phyloP scores from a whole-genome alignment of 2,797 vertebrate genomes.

The Cirrhinus mrigala region DNA sequence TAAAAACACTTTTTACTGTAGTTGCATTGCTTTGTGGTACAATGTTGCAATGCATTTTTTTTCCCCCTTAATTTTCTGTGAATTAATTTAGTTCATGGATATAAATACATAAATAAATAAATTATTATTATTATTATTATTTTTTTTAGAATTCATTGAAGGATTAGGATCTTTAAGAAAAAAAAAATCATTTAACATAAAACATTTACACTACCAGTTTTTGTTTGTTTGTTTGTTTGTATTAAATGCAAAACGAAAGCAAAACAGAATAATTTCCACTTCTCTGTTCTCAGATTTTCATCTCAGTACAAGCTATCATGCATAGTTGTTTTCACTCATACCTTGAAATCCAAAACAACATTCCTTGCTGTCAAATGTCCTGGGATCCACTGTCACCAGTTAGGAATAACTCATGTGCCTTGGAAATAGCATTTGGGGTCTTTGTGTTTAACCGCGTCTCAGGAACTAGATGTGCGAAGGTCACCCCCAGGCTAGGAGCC shows the following conservation, averaged over 20 bases:
- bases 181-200: not conserved
- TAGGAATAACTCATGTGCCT: slow-evolving; percentile 4
- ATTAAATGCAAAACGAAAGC: too few species aligned
- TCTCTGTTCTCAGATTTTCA: not conserved
- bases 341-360: slow-evolving; percentile 23
- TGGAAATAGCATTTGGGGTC: not conserved
- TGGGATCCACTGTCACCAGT: slow-evolving; percentile 12
- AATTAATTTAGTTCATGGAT: not conserved
- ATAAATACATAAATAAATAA: not conserved
- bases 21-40: not conserved
- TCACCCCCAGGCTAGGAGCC: slow-evolving; percentile 8
- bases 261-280: not conserved
- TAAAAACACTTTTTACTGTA: not conserved
- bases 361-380: slow-evolving; percentile 23
- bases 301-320: not conserved
- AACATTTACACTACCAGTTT: not conserved
- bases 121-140: too few species aligned
- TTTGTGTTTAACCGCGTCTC: slow-evolving; percentile 12
- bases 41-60: not conserved
- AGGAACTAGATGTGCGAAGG: slow-evolving; percentile 23
- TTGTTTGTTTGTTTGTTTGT: not conserved
- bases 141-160: not conserved
- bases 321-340: slow-evolving; percentile 1
- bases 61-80: not conserved
- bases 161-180: not conserved